Evolutionary conservation across 2,888 invertebrate genomes (phyloP).

Genomic region (Helleia helle): DNA sequence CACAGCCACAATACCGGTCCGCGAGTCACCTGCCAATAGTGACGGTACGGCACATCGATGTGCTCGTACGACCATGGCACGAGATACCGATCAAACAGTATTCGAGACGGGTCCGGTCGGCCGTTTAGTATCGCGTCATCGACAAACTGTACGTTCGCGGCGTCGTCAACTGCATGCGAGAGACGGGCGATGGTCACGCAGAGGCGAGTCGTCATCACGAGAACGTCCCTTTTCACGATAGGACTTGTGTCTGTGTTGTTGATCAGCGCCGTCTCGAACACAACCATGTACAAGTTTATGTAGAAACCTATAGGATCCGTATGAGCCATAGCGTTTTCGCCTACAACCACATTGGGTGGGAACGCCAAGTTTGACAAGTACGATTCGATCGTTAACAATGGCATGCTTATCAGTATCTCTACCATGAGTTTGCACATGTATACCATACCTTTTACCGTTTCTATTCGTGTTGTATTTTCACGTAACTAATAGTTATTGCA

Average conservation of each 20-base stretch:
- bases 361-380: background rate
- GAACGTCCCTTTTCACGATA: background rate
- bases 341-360: too few species aligned
- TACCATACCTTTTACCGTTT: too few species aligned
- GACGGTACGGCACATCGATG: too few species aligned
- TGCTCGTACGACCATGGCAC: too few species aligned
- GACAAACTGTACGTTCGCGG: slow-evolving; percentile 8
- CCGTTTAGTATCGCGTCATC: background rate
- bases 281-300: slow-evolving; percentile 3
- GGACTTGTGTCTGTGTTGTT: background rate
- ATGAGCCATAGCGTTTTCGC: slow-evolving; percentile 1
- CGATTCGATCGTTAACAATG: background rate
- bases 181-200: background rate
- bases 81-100: too few species aligned
- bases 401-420: too few species aligned
- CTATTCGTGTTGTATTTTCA: too few species aligned
- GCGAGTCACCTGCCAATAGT: too few species aligned
- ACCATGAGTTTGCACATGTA: too few species aligned
- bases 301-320: slow-evolving; percentile 1
- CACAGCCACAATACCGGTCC: too few species aligned
- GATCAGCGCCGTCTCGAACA: background rate
- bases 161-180: background rate
- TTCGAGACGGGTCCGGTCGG: background rate
- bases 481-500: too few species aligned
- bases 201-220: background rate